Conservation (phyloP, 2,113 vertebrate species). For the Sterrhoptilus dennistouni region DNA sequence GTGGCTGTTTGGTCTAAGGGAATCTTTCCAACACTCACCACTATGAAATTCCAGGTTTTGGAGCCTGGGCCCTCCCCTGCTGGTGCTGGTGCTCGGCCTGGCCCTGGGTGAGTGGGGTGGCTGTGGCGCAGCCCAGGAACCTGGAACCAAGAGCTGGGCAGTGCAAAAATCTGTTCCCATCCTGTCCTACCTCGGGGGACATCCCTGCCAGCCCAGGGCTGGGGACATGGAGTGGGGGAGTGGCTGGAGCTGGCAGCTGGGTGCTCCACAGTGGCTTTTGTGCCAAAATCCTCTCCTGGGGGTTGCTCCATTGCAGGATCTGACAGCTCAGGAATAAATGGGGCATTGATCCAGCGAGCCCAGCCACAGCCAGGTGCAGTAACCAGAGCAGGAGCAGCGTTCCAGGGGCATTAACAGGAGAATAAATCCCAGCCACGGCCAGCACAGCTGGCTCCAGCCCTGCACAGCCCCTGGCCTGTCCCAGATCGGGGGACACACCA, state of each 20-base stretch:
- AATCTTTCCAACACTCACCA: fast-evolving
- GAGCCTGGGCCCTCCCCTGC: not conserved
- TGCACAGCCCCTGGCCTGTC: fast-evolving
- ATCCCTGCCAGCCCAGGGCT: not conserved
- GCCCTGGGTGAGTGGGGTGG: not conserved
- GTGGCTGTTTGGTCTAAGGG: fast-evolving
- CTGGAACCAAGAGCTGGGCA: not conserved
- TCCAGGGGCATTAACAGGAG: not conserved
- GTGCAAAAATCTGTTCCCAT: not conserved
- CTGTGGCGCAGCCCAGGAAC: fast-evolving
- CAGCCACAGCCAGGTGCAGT: not conserved
- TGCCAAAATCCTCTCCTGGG: not conserved
- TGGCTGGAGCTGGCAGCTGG: not conserved
- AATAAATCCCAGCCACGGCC: not conserved
- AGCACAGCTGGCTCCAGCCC: constrained; percentile 6
- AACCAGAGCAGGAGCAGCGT: not conserved
- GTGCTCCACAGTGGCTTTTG: fast-evolving
- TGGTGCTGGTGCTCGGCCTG: fast-evolving
- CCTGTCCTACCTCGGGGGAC: not conserved
- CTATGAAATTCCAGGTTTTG: fast-evolving
- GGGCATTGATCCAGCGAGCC: not conserved
- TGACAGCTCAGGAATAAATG: not conserved
- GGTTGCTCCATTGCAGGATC: fast-evolving
- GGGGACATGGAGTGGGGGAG: not conserved
- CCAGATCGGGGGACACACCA: not conserved